phyloP scores from a whole-genome alignment of 35 echinoderm and acorn worm genomes.

The Acanthaster planci region DNA sequence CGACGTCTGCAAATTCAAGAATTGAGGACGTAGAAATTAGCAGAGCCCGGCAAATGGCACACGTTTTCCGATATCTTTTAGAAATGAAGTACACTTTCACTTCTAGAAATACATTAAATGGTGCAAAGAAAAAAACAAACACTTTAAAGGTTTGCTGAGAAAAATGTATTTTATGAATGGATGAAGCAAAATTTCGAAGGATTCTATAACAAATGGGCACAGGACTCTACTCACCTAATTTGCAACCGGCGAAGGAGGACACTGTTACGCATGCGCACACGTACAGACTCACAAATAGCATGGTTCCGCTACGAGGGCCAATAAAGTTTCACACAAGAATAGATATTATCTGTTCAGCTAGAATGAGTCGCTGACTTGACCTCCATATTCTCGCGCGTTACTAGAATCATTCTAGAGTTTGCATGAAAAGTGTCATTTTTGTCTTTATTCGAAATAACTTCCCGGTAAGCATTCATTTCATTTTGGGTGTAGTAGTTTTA shows the following conservation, averaged over 20 bases:
- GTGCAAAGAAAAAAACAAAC: not conserved
- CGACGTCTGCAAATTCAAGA: conserved; percentile 51
- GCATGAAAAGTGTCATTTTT: too few species aligned
- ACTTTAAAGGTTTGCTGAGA: not conserved
- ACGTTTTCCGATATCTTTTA: not conserved
- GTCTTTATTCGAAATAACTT: too few species aligned
- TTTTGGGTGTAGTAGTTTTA: too few species aligned
- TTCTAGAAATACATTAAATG: not conserved
- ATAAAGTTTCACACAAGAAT: too few species aligned
- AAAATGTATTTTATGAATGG: not conserved
- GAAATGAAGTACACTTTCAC: not conserved
- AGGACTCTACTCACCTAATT: not conserved
- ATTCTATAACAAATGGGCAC: not conserved
- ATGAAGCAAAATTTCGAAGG: not conserved
- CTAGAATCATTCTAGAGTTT: too few species aligned
- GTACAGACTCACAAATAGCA: too few species aligned
- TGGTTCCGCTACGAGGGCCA: too few species aligned
- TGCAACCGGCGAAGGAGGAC: conserved; percentile 15
- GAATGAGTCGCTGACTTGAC: too few species aligned
- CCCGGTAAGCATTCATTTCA: too few species aligned
- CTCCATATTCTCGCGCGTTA: too few species aligned
- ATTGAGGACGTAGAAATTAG: conserved; percentile 25
- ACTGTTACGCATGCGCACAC: not conserved
- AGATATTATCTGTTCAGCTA: too few species aligned
- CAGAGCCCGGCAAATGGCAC: not conserved